Base-by-base conservation (phyloP, 1,140 invertebrate species). In the Bombus picipes region DNA sequence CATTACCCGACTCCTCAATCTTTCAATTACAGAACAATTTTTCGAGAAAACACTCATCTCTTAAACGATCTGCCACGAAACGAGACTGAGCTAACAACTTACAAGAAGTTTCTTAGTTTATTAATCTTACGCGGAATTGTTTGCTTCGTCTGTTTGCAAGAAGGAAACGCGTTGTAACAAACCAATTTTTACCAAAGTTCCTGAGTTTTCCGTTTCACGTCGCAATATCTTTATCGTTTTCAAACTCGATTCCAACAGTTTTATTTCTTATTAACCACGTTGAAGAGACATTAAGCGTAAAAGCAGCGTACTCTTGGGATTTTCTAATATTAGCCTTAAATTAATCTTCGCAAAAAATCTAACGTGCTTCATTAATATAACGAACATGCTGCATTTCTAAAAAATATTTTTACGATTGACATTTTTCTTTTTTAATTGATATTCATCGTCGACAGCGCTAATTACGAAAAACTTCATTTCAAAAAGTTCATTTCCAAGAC, bases 61-160 rank as follows among this genome's bases (percentile, higher is more conserved):
- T 57, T 28, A 28, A 76, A 76, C 18, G 32, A 32, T n/a, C 39
- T 10, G 39, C 39, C 37, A 53, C 47, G 47, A 18, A 6, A 53
- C 4, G 73, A 53, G 32, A 22, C 43, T 1, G 32, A 34, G 32
- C 18, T 53, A 76, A 76, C 34, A 76, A 76, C 28, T 34, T 43
- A 2, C 9, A 70, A 28, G 13, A 47, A 68, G 77, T 47, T 68
- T 28, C 41, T 37, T 12, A 28, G n/a, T 80, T 80, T 80, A 70
- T 80, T 66, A 80, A 80, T 68, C n/a, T 34, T 70, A 13, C 41
- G 25, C 10, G 12, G 62, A 37, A 68, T 62, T 68, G 77, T 80
- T 80, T 80, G 65, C 32, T 32, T 32, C 8, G 34, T 28, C 43
- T 22, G 53, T 62, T 77, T 41, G 37, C 22, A 32, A 32, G 13